Evolutionary conservation across 2,113 vertebrate genomes (phyloP).

Genomic region (Lepus europaeus): DNA sequence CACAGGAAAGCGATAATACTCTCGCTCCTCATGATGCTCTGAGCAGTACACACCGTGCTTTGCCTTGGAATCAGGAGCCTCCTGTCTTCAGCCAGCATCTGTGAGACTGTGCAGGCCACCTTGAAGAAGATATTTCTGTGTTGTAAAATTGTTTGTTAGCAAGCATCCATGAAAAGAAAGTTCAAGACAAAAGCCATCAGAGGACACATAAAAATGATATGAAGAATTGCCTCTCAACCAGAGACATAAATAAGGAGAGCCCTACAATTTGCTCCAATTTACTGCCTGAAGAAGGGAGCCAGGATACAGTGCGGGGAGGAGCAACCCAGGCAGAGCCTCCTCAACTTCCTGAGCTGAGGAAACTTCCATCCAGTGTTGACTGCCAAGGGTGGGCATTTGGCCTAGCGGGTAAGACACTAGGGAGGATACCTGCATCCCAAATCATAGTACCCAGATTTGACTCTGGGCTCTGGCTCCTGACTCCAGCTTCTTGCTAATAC

Average conservation of each 20-base stretch:
- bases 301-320: background rate
- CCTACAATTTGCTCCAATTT: too few relatives aligned
- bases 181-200: background rate
- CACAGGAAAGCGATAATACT: background rate
- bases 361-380: background rate
- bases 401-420: too few relatives aligned
- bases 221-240: background rate
- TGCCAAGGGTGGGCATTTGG: too few relatives aligned
- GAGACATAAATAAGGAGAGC: background rate
- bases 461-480: too few relatives aligned
- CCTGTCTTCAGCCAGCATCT: background rate
- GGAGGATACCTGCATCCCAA: too few relatives aligned
- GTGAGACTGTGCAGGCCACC: background rate
- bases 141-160: background rate
- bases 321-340: background rate
- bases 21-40: background rate
- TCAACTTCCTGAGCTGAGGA: background rate
- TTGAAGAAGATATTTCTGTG: background rate
- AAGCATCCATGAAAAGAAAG: background rate
- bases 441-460: too few relatives aligned
- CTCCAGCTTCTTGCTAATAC: too few relatives aligned
- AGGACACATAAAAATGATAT: background rate
- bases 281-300: background rate
- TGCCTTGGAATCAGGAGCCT: background rate
- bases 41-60: background rate